Conservation (phyloP, 2,113 vertebrate genomes). For the Misgurnus anguillicaudatus region DNA sequence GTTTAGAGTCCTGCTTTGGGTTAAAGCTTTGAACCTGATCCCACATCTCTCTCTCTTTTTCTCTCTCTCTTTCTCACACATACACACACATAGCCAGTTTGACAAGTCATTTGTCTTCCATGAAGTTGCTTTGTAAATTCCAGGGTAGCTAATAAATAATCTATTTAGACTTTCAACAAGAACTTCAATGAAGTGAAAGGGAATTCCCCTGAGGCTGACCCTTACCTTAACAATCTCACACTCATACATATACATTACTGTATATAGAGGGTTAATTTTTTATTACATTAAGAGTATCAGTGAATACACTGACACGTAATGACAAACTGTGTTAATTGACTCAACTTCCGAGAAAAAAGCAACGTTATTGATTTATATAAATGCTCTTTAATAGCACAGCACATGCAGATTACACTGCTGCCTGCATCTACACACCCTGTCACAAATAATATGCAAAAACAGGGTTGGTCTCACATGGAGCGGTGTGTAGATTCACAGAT, state of each 20-base stretch:
- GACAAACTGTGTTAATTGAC: neutral
- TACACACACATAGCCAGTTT: slow-evolving; percentile 21
- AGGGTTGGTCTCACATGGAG: neutral
- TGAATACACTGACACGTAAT: neutral
- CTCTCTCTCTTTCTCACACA: neutral
- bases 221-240: slow-evolving; percentile 26
- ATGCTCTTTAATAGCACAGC: neutral
- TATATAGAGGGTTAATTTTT: neutral
- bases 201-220: slow-evolving; percentile 46
- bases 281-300: neutral
- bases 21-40: slow-evolving; percentile 13
- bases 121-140: slow-evolving; percentile 45
- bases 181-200: slow-evolving; percentile 29
- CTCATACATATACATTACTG: slow-evolving; percentile 17
- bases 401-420: neutral
- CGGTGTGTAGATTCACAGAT: neutral
- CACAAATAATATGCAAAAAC: slow-evolving; percentile 28
- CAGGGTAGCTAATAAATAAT: slow-evolving; percentile 52
- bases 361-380: neutral
- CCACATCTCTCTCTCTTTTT: neutral
- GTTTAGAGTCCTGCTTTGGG: slow-evolving; percentile 24
- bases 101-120: slow-evolving; percentile 27
- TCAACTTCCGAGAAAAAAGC: neutral
- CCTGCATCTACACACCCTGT: slow-evolving; percentile 3
- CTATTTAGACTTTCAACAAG: slow-evolving; percentile 44